Evolutionary conservation across 2,797 vertebrate species (phyloP), one percentile per base, ranked within the genome.

Genomic region (Mormyrops boulengeri): DNA sequence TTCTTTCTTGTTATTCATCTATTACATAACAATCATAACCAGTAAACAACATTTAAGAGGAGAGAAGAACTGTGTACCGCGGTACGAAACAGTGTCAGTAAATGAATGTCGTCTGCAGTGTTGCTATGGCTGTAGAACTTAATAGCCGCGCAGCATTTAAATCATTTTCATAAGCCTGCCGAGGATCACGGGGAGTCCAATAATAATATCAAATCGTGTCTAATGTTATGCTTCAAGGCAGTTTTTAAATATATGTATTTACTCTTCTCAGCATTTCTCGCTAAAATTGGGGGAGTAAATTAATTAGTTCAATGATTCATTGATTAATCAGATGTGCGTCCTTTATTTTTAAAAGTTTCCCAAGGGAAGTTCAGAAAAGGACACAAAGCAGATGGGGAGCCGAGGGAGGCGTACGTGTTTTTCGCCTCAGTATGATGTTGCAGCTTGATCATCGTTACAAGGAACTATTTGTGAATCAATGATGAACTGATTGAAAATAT

Each of bases 161-260:
- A 34, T 69, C 3, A 30, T 69, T 69, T 69, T 69, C 11, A 69
- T 69, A 69, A 69, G 62, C 26, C 26, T 30, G 26, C 62, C 34
- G 9, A 69, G 26, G 26, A 69, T 69, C 62, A 69, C 9, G 0
- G 26, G 34, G n/a, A 84, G 19, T 44, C 80, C 47, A 84, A 44
- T 44, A 44, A 84, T 50, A 84, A 84, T 84, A 84, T 84, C 38
- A 84, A 84, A 84, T 84, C 41, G 38, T 84, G 80, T 69, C 62
- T 69, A 69, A 69, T 69, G 26, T 69, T 69, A 69, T 69, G 62
- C 62, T 69, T 69, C 62, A 30, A 69, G 62, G 62, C 26, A 12
- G 26, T 69, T 69, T 69, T 69, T 69, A 69, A 66, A 69, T 12
- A 69, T 69, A 4, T 69, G 62, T 69, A 69, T 69, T 66, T 66